These are phyloP conservation scores for Stenurella melanura DNA, from an alignment of 2,888 invertebrate species.

Conservation along the genomic window DNA sequence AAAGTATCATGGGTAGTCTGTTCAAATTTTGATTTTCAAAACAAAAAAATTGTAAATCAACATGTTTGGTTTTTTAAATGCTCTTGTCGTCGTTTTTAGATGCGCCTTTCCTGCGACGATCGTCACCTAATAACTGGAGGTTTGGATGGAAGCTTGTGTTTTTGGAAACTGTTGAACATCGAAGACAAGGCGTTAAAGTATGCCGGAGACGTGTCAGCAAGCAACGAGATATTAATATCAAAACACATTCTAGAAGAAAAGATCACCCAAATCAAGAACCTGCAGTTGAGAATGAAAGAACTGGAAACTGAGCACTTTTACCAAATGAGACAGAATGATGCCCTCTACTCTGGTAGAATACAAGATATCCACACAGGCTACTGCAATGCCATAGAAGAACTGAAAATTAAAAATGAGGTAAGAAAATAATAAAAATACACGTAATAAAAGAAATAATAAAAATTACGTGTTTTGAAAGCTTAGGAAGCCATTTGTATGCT, in stretches of 20 bases:
- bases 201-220: conserved; percentile 85
- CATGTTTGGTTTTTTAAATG: neutral
- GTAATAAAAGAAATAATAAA: too few relatives aligned
- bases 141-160: conserved; percentile 85
- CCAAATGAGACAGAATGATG: conserved; percentile 87
- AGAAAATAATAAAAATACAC: too few relatives aligned
- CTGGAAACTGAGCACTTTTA: conserved; percentile 92
- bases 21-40: too few relatives aligned
- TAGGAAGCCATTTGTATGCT: too few relatives aligned
- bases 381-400: conserved; percentile 86
- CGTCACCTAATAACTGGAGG: conserved; percentile 84
- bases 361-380: conserved; percentile 89
- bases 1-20: too few relatives aligned
- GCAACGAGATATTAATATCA: conserved; percentile 89
- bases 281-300: conserved; percentile 85
- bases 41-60: too few relatives aligned
- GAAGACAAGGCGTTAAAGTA: conserved; percentile 83
- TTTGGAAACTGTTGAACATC: conserved; percentile 88
- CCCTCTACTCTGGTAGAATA: conserved; percentile 85
- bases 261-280: conserved; percentile 79
- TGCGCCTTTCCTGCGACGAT: conserved; percentile 87
- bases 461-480: too few relatives aligned
- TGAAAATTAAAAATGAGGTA: conserved; percentile 83
- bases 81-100: conserved; percentile 62
- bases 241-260: conserved; percentile 87